Conservation (phyloP, 2,113 vertebrate species). For the Pteropus alecto region DNA sequence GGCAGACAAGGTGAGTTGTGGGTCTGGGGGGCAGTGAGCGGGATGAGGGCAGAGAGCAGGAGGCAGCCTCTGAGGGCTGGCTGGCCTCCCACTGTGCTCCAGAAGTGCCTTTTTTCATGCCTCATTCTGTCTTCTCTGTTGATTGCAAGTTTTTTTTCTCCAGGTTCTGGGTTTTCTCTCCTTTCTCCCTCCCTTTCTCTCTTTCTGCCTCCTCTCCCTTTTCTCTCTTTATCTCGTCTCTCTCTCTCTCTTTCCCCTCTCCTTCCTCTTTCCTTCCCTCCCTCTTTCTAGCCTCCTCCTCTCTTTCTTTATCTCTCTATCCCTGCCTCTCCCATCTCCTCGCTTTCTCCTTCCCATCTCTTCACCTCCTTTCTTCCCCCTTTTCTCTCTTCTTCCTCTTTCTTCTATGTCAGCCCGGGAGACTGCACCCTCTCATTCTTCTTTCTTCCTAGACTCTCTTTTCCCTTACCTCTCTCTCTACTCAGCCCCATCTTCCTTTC, state of each 20-base stretch:
- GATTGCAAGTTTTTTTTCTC: background rate
- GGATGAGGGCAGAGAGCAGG: background rate
- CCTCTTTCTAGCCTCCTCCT: no score
- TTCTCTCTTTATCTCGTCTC: background rate
- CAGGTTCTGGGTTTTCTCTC: background rate
- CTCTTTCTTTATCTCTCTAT: background rate
- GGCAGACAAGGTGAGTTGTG: constrained; percentile 64
- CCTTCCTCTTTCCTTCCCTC: rapidly evolving
- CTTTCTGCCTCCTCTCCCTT: background rate
- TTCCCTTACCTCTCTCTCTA: background rate
- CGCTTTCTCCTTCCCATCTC: background rate
- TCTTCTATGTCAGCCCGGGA: background rate
- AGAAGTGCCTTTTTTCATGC: background rate
- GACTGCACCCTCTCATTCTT: background rate
- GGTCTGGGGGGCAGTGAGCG: rapidly evolving
- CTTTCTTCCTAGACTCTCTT: background rate
- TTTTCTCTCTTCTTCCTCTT: background rate
- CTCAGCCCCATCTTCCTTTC: background rate
- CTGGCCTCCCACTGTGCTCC: background rate
- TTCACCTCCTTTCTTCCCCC: background rate
- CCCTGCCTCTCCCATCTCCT: background rate
- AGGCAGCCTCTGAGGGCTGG: no score
- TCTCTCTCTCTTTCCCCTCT: background rate
- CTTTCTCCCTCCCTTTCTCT: background rate
- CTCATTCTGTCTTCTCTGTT: background rate